A percentile compares a stretch with the other conserved stretches of the same genome.
Evolutionary conservation across 2,888 invertebrate species (phyloP).

Genomic region (Schizaphis graminum): DNA sequence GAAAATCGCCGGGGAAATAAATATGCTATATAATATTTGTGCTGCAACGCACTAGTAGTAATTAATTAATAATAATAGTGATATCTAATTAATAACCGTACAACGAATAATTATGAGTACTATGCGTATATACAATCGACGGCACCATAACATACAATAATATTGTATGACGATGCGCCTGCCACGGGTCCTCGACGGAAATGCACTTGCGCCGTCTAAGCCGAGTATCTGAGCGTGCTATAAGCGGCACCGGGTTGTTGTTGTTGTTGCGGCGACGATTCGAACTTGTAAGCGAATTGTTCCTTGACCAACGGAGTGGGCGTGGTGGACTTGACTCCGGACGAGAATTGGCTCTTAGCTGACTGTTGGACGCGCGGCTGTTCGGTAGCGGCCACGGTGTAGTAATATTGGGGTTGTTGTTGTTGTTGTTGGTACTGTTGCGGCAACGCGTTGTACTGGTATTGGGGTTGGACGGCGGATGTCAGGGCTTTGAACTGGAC

Average conservation of each 20-base stretch:
- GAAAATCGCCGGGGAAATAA: background rate
- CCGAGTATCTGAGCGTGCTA: conserved; percentile 46
- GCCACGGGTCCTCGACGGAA: background rate
- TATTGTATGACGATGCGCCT: background rate
- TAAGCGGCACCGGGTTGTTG: conserved; percentile 13
- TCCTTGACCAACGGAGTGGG: background rate
- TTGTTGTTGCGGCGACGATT: conserved; percentile 22
- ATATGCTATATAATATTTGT: conserved; percentile 21
- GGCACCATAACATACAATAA: background rate
- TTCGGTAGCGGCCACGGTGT: background rate
- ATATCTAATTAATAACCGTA: background rate
- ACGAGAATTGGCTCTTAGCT: conserved; percentile 58
- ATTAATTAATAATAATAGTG: background rate
- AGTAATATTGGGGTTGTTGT: conserved; percentile 48
- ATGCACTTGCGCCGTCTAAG: background rate
- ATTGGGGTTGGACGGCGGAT: conserved; percentile 18
- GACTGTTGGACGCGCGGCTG: conserved; percentile 54
- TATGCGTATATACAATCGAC: background rate
- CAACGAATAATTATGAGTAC: background rate
- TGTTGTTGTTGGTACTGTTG: conserved; percentile 30
- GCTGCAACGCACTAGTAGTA: background rate
- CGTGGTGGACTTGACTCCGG: conserved; percentile 61
- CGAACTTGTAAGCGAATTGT: conserved; percentile 58
- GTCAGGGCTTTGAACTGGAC: conserved; percentile 21
- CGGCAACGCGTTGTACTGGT: conserved; percentile 36